These are phyloP conservation scores for Atta cephalotes DNA, from an alignment of 1,140 invertebrate genomes.

Conservation along the genomic window DNA sequence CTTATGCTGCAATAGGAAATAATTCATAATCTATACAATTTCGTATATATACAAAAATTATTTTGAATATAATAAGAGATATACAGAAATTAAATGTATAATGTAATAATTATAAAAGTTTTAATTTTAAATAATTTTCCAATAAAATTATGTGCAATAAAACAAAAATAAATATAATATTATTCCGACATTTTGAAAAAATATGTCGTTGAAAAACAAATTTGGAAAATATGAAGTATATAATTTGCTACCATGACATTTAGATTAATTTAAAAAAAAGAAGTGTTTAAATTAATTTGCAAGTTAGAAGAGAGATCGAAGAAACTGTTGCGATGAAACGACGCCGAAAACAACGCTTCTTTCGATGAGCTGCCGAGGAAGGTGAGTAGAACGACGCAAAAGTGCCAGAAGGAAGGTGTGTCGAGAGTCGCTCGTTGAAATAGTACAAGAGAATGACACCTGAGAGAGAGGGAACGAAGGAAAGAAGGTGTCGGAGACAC, in stretches of 20 bases:
- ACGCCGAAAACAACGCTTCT: constrained; percentile 1
- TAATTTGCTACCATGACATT: background rate
- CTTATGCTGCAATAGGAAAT: background rate
- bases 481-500: background rate
- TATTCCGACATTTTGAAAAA: background rate
- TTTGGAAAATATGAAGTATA: background rate
- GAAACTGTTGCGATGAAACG: background rate
- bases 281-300: background rate
- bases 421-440: constrained; percentile 23
- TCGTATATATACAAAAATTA: background rate
- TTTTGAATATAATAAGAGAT: background rate
- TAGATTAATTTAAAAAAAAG: background rate
- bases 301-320: background rate
- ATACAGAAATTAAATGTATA: background rate
- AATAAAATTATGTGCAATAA: background rate
- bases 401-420: background rate
- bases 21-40: background rate
- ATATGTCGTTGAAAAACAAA: background rate
- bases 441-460: constrained; percentile 34
- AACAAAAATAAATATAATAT: background rate
- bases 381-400: background rate
- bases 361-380: background rate
- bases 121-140: background rate
- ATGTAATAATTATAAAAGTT: background rate
- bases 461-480: background rate